Percentiles rank a stretch among this genome's conserved stretches.
phyloP scores from a whole-genome alignment of 1,140 invertebrate genomes.

The Brachionus plicatilis region DNA sequence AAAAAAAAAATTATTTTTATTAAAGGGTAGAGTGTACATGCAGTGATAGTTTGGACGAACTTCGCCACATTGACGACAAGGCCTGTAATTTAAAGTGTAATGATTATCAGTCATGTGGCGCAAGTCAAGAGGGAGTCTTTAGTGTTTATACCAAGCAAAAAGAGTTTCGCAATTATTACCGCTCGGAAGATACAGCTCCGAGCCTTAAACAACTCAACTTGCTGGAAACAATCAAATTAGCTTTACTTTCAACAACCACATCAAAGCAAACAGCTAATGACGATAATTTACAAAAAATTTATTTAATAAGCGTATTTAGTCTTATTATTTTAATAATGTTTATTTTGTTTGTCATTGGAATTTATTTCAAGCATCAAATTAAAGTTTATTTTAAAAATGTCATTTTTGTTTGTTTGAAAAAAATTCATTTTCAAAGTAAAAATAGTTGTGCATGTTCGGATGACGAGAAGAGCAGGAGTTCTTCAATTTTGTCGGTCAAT shows the following conservation, averaged over 20 bases:
- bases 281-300: background rate
- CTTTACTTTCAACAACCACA: background rate
- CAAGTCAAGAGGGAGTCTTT: background rate
- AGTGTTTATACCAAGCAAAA: background rate
- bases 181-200: background rate
- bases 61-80: background rate
- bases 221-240: background rate
- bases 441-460: background rate
- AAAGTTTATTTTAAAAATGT: background rate
- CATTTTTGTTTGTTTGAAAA: background rate
- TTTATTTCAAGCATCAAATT: slow-evolving; percentile 1
- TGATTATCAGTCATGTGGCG: background rate
- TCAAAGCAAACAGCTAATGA: background rate
- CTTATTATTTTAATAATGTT: background rate
- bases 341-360: background rate
- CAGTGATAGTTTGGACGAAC: background rate
- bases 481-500: background rate
- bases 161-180: background rate
- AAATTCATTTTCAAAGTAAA: background rate
- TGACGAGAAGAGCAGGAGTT: background rate
- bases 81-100: background rate
- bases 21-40: background rate
- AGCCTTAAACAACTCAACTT: background rate
- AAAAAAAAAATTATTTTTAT: background rate
- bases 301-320: background rate